These are phyloP conservation scores for Crax fasciolata DNA, from an alignment of 2,797 vertebrate genomes.

Conservation along the genomic window DNA sequence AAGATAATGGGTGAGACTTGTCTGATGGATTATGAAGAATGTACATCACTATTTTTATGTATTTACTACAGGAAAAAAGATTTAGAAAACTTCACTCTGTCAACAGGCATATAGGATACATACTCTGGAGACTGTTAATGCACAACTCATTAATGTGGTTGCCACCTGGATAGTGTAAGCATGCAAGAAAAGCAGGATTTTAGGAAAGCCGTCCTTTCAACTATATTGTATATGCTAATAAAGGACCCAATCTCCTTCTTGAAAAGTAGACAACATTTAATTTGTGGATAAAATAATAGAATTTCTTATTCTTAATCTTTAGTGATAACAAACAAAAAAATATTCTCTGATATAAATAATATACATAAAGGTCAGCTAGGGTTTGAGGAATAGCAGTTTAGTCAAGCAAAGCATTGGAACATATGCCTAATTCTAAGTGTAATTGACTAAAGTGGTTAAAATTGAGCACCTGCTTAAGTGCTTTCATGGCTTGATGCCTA, in stretches of 20 bases:
- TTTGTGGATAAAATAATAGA: fast-evolving
- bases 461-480: slow-evolving; percentile 71
- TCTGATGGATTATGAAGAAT: not conserved
- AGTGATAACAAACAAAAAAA: not conserved
- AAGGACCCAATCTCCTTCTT: fast-evolving
- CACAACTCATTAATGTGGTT: fast-evolving
- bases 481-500: slow-evolving; percentile 55
- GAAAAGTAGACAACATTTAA: not conserved
- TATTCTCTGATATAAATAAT: not conserved
- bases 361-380: slow-evolving; percentile 15
- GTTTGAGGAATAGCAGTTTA: not conserved
- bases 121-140: not conserved
- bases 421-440: slow-evolving; percentile 45
- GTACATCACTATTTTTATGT: not conserved
- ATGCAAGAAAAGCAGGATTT: not conserved
- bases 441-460: slow-evolving; percentile 62
- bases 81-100: not conserved
- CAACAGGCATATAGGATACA: not conserved
- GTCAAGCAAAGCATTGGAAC: slow-evolving; percentile 19
- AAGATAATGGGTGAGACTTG: not conserved
- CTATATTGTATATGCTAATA: not conserved
- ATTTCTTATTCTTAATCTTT: not conserved
- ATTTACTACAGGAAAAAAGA: not conserved
- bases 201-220: not conserved
- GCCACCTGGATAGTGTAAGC: not conserved